Evolutionary conservation across 2,888 invertebrate species (phyloP), one percentile per base, ranked within the genome.

Genomic region (Nomada goodeniana): DNA sequence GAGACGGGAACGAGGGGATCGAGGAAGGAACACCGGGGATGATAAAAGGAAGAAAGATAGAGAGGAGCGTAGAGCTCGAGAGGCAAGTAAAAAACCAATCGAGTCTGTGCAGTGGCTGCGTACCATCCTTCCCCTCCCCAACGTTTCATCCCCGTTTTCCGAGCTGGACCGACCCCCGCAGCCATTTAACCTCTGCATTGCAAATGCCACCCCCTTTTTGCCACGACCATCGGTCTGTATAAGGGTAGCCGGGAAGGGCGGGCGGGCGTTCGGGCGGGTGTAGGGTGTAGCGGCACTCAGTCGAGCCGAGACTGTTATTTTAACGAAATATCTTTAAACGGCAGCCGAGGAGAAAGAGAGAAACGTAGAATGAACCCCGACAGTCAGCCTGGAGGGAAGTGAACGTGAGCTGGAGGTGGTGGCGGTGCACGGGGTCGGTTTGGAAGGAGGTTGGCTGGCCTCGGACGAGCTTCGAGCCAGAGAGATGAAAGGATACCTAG

Each of bases 321-420:
- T 93, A 93, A 93, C 93, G 93, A 93, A 93, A 93, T 93, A 93
- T 93, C 93, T 93, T 93, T 93, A 93, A 93, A 93, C 92, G 92
- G 89, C 59, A 81, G 57, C 78, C 81, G 83, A 71, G 83, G 83
- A 73, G 80, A 80, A 84, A 80, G 80, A 81, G 86, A 85, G 77
- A 76, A 81, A 85, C 74, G 74, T 77, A 86, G 76, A 73, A 83
- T 69, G 82, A 76, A 78, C 73, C 78, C 76, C 67, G 73, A 67
- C 65, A 85, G 84, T 80, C 76, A 85, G 76, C 74, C 83, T 79
- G 75, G 71, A 76, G 82, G 78, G 82, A 80, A 82, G 69, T 20
- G 70, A 75, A 72, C 55, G 69, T 52, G 68, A 64, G 61, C 42
- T 72, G 64, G 74, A 20, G 68, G 36, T 59, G 61, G 52, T 29